These are phyloP conservation scores for Picathartes gymnocephalus DNA, from an alignment of 2,113 vertebrate genomes.

Conservation along the genomic window DNA sequence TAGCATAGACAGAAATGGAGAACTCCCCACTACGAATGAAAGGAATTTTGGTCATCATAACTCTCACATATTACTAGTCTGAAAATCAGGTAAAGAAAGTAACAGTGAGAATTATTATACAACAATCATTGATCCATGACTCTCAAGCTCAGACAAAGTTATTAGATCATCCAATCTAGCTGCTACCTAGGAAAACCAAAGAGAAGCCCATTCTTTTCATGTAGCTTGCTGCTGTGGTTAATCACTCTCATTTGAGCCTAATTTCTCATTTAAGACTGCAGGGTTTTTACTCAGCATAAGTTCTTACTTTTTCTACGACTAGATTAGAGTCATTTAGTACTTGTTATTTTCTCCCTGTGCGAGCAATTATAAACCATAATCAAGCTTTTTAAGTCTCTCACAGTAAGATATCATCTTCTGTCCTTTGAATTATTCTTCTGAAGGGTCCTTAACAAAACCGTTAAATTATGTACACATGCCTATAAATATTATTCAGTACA, in stretches of 20 bases:
- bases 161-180: not conserved
- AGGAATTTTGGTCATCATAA: not conserved
- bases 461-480: not conserved
- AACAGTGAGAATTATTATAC: not conserved
- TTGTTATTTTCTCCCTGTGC: constrained; percentile 34
- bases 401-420: constrained; percentile 2
- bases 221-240: not conserved
- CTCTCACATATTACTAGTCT: not conserved
- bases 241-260: not conserved
- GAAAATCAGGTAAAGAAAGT: not conserved
- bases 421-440: constrained; percentile 32
- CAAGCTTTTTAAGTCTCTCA: constrained; percentile 32
- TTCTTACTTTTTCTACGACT: not conserved
- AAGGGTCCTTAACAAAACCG: not conserved
- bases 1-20: not conserved
- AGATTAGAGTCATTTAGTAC: constrained; percentile 29
- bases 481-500: not conserved
- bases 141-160: not conserved
- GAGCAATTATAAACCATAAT: constrained; percentile 40
- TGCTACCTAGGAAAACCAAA: not conserved
- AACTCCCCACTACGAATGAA: not conserved
- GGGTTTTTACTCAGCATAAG: not conserved
- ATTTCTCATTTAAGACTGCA: constrained; percentile 39
- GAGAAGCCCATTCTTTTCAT: not conserved
- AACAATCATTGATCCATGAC: not conserved